Evolutionary conservation across 2,888 invertebrate species (phyloP).

Genomic region (Perizoma affinitatum): DNA sequence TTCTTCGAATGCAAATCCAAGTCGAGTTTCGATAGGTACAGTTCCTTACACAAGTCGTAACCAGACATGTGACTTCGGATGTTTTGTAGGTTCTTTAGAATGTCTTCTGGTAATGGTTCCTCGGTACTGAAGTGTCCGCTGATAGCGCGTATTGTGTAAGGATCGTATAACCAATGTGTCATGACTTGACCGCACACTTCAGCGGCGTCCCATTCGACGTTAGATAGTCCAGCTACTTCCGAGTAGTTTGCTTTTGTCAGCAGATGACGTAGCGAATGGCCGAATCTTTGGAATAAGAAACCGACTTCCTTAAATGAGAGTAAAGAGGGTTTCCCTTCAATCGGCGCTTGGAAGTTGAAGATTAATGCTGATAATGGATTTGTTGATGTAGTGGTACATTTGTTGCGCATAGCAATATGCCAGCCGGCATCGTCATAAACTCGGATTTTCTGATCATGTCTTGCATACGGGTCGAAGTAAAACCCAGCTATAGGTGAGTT

Average conservation of each 20-base stretch:
- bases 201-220: constrained; percentile 97
- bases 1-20: constrained; percentile 90
- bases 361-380: constrained; percentile 92
- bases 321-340: constrained; percentile 86
- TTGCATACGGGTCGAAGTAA: constrained; percentile 92
- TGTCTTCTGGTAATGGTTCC: constrained; percentile 87
- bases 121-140: constrained; percentile 90
- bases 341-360: constrained; percentile 91
- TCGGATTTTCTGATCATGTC: constrained; percentile 86
- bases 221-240: constrained; percentile 93
- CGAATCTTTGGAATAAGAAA: constrained; percentile 93
- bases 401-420: constrained; percentile 91
- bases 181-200: constrained; percentile 93
- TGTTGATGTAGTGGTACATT: constrained; percentile 85
- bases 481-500: constrained; percentile 90
- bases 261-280: constrained; percentile 93
- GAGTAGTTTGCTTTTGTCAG: constrained; percentile 92
- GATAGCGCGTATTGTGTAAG: constrained; percentile 83
- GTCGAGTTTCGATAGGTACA: constrained; percentile 93
- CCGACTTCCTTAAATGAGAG: constrained; percentile 90
- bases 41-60: constrained; percentile 90
- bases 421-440: constrained; percentile 87
- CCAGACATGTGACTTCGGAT: constrained; percentile 90
- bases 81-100: constrained; percentile 85
- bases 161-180: constrained; percentile 90